A percentile compares a stretch with the other conserved stretches of the same genome.
These are phyloP conservation scores for Oryctolagus cuniculus DNA, from an alignment of 2,113 vertebrate species.

Conservation along the genomic window DNA sequence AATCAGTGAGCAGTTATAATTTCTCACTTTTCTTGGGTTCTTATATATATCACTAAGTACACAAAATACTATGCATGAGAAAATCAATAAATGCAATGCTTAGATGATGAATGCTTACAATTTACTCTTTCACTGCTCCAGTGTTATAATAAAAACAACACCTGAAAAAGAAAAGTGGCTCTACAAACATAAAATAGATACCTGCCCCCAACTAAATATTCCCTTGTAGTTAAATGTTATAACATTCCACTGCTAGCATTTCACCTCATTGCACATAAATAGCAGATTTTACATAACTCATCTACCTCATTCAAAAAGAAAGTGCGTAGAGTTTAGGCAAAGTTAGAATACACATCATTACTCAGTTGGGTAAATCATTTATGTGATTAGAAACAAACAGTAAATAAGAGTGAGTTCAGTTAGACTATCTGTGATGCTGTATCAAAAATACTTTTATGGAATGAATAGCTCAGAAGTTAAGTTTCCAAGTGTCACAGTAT, in stretches of 20 bases:
- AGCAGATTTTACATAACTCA: background rate
- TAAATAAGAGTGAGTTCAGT: slow-evolving; percentile 77
- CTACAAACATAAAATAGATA: slow-evolving; percentile 65
- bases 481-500: slow-evolving; percentile 73
- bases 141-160: slow-evolving; percentile 80
- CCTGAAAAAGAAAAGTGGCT: slow-evolving; percentile 78
- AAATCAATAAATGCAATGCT: slow-evolving; percentile 86
- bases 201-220: slow-evolving; percentile 3
- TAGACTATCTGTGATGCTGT: slow-evolving; percentile 71
- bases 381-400: slow-evolving; percentile 69
- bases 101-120: slow-evolving; percentile 86
- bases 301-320: background rate
- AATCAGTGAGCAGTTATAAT: slow-evolving; percentile 82
- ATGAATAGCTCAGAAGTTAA: slow-evolving; percentile 83
- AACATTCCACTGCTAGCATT: background rate
- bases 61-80: slow-evolving; percentile 77
- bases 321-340: slow-evolving; percentile 26
- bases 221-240: slow-evolving; percentile 55
- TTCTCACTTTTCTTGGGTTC: slow-evolving; percentile 80
- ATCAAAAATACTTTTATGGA: slow-evolving; percentile 65
- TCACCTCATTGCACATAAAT: slow-evolving; percentile 61
- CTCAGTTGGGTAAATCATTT: slow-evolving; percentile 68
- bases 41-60: slow-evolving; percentile 79
- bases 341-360: slow-evolving; percentile 67
- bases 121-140: slow-evolving; percentile 79